phyloP scores from a whole-genome alignment of 2,888 invertebrate genomes.

The Leptura quadrifasciata region DNA sequence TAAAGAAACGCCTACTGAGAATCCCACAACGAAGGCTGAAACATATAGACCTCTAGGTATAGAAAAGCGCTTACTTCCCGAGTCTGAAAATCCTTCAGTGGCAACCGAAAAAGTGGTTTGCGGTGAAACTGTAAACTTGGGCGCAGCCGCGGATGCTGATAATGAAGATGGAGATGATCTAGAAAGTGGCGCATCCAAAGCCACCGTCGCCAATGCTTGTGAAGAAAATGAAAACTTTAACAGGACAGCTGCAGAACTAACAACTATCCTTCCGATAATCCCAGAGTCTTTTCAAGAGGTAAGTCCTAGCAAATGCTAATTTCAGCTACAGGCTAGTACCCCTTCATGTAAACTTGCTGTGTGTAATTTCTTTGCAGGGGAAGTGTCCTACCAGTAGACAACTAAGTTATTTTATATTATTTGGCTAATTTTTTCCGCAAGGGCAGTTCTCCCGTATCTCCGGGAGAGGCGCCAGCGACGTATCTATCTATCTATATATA shows the following conservation, averaged over 20 bases:
- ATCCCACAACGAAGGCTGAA: background rate
- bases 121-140: background rate
- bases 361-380: no score
- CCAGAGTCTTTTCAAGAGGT: slow-evolving; percentile 47
- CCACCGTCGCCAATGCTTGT: slow-evolving; percentile 27
- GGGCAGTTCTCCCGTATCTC: no score
- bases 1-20: background rate
- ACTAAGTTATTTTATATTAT: no score
- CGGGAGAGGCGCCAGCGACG: no score
- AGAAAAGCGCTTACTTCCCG: background rate
- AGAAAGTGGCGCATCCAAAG: background rate
- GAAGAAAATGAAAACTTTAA: slow-evolving; percentile 51
- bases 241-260: slow-evolving; percentile 43
- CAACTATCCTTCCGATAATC: slow-evolving; percentile 53
- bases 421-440: no score
- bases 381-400: no score
- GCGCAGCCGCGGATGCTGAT: background rate
- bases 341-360: no score
- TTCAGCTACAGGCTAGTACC: no score
- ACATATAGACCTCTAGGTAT: background rate
- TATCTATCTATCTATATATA: no score
- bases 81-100: background rate
- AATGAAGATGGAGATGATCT: background rate
- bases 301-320: background rate
- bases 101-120: background rate